Evolutionary conservation across 2,113 vertebrate species (phyloP).

Genomic region (Erinaceus europaeus): DNA sequence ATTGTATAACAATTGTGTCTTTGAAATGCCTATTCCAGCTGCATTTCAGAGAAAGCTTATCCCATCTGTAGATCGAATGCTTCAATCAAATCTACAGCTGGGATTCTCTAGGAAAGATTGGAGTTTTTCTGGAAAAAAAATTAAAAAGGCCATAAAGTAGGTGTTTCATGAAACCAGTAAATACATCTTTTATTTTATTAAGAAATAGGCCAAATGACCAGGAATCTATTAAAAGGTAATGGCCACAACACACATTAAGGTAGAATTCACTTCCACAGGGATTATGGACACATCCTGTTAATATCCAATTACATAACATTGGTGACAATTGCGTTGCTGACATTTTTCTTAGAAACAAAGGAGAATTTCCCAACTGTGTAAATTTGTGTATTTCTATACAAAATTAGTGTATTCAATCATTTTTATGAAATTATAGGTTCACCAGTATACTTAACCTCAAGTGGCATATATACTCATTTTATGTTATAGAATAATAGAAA

Average conservation of each 20-base stretch:
- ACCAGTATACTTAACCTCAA: background rate
- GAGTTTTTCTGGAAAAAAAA: constrained; percentile 40
- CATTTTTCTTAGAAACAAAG: constrained; percentile 5
- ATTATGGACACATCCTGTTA: background rate
- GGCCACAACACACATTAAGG: background rate
- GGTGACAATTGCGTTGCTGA: background rate
- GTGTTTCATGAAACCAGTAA: background rate
- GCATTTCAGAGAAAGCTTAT: constrained; percentile 11
- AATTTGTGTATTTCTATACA: background rate
- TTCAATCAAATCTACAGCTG: constrained; percentile 62
- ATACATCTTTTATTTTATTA: background rate
- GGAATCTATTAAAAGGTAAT: background rate
- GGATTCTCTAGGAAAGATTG: constrained; percentile 30
- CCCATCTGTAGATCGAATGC: constrained; percentile 55
- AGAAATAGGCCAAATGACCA: background rate
- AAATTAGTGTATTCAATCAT: background rate
- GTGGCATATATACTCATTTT: background rate
- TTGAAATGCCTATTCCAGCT: constrained; percentile 45
- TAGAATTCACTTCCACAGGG: background rate
- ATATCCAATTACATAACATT: background rate
- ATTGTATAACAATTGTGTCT: constrained; percentile 55
- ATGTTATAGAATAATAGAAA: constrained; percentile 2
- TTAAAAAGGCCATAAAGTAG: constrained; percentile 40
- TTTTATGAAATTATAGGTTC: background rate
- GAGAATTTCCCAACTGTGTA: background rate